These are phyloP conservation scores for Gambelia wislizenii DNA, from an alignment of 2,797 vertebrate genomes.

Conservation along the genomic window DNA sequence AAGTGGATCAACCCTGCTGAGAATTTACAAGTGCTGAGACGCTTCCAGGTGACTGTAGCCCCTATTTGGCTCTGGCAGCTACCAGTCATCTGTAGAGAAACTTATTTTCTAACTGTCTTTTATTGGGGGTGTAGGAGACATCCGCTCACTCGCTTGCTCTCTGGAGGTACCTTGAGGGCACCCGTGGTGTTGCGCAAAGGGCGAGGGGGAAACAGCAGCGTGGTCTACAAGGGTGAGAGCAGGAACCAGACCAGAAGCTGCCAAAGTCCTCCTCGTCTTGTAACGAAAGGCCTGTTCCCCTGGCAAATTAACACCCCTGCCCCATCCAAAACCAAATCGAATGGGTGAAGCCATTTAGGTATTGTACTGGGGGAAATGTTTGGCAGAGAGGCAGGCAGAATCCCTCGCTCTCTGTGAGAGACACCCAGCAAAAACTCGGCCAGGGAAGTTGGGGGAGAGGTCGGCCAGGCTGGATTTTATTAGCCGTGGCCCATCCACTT, in stretches of 20 bases:
- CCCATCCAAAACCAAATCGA: too few species aligned
- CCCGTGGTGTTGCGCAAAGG: neutral
- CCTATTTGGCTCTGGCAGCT: neutral
- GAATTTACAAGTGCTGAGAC: neutral
- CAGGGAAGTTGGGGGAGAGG: too few species aligned
- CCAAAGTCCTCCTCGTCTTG: neutral
- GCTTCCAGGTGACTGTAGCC: neutral
- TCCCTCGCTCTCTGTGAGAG: neutral
- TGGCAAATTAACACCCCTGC: too few species aligned
- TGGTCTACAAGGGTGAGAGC: neutral
- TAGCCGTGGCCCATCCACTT: neutral
- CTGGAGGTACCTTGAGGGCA: too few species aligned
- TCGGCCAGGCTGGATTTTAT: too few species aligned
- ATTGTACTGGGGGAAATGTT: neutral
- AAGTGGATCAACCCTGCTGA: neutral
- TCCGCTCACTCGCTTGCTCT: too few species aligned
- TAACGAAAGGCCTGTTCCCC: neutral
- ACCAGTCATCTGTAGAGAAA: neutral
- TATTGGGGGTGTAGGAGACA: too few species aligned
- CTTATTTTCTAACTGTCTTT: too few species aligned
- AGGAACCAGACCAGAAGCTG: neutral
- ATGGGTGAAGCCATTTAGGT: too few species aligned
- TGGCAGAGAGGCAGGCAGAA: accelerated
- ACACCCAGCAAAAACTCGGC: neutral
- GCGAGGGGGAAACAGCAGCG: neutral